Evolutionary conservation across 2,888 invertebrate genomes (phyloP).

Genomic region (Muscina levida): DNA sequence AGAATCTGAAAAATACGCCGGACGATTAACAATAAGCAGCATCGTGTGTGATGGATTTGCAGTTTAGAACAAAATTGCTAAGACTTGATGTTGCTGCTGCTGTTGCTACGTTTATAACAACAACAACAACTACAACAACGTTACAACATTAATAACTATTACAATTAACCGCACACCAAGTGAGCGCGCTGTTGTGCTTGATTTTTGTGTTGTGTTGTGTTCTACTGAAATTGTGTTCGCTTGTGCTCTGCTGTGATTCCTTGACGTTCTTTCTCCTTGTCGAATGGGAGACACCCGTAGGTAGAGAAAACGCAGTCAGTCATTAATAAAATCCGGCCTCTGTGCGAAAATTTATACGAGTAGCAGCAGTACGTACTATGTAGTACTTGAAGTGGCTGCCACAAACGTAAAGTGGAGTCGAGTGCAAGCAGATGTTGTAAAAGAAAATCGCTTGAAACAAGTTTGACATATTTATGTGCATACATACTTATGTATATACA

Average conservation of each 20-base stretch:
- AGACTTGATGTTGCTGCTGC: too few species aligned
- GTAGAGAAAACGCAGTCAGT: conserved; percentile 32
- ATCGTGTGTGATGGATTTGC: too few species aligned
- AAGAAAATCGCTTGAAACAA: conserved; percentile 58
- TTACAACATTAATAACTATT: neutral
- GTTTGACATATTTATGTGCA: conserved; percentile 58
- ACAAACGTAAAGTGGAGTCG: conserved; percentile 44
- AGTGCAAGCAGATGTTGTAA: conserved; percentile 51
- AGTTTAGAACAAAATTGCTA: too few species aligned
- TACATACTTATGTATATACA: conserved; percentile 10
- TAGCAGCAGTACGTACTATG: conserved; percentile 9
- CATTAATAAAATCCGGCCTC: conserved; percentile 27
- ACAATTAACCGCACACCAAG: neutral
- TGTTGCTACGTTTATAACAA: neutral
- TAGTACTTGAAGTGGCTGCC: conserved; percentile 41
- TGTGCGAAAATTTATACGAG: conserved; percentile 3
- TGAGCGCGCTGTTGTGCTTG: too few species aligned
- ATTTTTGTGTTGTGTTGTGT: too few species aligned
- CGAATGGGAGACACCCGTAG: conserved; percentile 29
- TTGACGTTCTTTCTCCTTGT: neutral
- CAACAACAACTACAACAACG: conserved; percentile 10
- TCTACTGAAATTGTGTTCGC: too few species aligned
- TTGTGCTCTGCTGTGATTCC: too few species aligned
- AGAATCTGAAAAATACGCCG: neutral
- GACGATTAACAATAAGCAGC: neutral